Evolutionary conservation across 1,140 invertebrate genomes (phyloP), one percentile per base, ranked within the genome.

Genomic region (Cyphomyrmex costatus): DNA sequence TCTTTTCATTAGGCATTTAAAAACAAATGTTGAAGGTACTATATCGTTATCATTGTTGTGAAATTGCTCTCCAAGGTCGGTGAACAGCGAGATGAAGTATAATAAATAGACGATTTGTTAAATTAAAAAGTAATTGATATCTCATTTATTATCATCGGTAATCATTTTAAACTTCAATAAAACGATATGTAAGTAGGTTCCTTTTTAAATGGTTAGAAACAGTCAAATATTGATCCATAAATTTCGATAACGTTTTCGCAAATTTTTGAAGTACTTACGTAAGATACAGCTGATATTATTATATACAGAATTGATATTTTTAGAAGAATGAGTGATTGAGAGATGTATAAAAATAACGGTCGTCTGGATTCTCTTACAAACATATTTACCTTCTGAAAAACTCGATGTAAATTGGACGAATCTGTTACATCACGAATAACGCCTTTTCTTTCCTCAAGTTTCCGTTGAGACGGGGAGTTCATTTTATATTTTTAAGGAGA

Each of bases 401-500:
- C 2, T 33, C 10, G 19, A 1, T 10, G 4, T 12, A 33, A 65
- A 66, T 49, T 51, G 30, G 16, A 61, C 19, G 12, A 66, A 51
- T 79, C 24, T 36, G 21, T 36, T 7, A 36, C n/a, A 24, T 58
- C 12, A n/a, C 36, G 24, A 74, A 16, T 53, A 33, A 24, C 6
- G 7, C 16, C 19, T n/a, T 2, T 46, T 16, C 10, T 10, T 46
- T 14, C 14, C 10, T 63, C 24, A 51, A 51, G 10, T 30, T 33
- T 42, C 24, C 24, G 19, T 63, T 14, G 24, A 63, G 24, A 78
- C 19, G 61, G 24, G 21, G 63, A 68, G 6, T 51, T 63, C 8
- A 12, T 56, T 21, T 60, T 42, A n/a, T 66, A 56, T 70, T 80
- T 80, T 80, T 80, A 80, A 80, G 49, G 51, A 42, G 36, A 21